Conservation (phyloP, 30 jellyfish, hydroid and myxozoan genomes). For the Turritopsis dohrnii region DNA sequence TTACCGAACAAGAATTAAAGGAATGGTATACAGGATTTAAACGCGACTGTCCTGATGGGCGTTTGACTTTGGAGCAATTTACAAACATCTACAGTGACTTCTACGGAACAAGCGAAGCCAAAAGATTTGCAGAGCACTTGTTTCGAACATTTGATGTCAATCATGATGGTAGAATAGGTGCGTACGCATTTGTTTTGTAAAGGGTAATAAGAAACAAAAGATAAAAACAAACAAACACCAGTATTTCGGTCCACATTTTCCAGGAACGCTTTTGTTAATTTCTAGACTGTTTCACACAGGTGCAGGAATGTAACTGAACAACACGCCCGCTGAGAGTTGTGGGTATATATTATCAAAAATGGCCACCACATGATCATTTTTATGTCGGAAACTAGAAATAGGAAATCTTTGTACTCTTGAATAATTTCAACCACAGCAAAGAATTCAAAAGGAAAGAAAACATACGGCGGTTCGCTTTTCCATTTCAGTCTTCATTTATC, state of each 20-base stretch:
- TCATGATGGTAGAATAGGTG: conserved; percentile 65
- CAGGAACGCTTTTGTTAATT: too few species aligned
- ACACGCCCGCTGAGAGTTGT: too few species aligned
- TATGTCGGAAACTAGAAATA: background rate
- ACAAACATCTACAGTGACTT: conserved; percentile 46
- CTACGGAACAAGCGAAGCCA: conserved; percentile 55
- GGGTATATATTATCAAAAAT: too few species aligned
- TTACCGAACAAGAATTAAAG: conserved; percentile 57
- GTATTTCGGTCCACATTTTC: too few species aligned
- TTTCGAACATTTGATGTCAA: conserved; percentile 61
- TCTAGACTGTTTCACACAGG: too few species aligned
- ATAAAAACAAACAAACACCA: background rate
- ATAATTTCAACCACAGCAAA: background rate
- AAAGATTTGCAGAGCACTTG: conserved; percentile 55
- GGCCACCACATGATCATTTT: too few species aligned
- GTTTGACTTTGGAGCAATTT: conserved; percentile 42
- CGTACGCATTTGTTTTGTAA: background rate
- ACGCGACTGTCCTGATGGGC: conserved; percentile 65
- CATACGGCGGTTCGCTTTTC: background rate
- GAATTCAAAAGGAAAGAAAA: background rate
- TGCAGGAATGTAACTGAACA: too few species aligned
- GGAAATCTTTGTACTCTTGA: background rate
- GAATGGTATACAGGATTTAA: conserved; percentile 50
- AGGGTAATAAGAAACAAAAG: background rate
- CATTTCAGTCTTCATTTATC: background rate